A percentile compares a stretch with the other conserved stretches of the same genome.
Evolutionary conservation across 1,140 invertebrate species (phyloP).

Genomic region (Armadillidium nasatum): DNA sequence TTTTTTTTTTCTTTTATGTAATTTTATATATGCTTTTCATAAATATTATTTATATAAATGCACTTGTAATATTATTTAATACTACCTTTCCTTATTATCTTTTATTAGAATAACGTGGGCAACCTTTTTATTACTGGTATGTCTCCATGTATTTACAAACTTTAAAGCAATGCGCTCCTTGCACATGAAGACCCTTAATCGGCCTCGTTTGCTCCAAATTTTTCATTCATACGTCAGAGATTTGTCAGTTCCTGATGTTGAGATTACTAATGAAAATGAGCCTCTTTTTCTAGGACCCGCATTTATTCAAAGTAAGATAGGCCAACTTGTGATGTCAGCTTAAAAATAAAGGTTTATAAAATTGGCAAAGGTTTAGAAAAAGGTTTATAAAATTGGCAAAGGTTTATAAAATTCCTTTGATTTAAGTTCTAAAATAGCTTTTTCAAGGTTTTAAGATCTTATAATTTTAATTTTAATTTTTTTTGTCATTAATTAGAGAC

Average conservation of each 20-base stretch:
- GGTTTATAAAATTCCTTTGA: no score
- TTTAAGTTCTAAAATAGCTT: no score
- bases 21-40: no score
- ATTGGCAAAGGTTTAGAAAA: no score
- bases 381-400: no score
- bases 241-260: conserved; percentile 18
- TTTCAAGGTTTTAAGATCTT: no score
- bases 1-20: no score
- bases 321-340: no score
- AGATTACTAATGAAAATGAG: conserved; percentile 30
- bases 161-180: conserved; percentile 73
- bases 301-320: conserved; percentile 20
- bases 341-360: no score
- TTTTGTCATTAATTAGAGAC: no score
- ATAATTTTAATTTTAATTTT: no score
- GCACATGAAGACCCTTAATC: conserved; percentile 73
- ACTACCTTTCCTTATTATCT: no score
- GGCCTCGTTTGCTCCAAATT: conserved; percentile 64
- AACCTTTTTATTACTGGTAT: conserved; percentile 33
- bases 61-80: background rate
- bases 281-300: conserved; percentile 38
- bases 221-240: conserved; percentile 54
- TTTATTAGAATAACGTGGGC: conserved; percentile 34
- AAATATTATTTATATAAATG: background rate
- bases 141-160: conserved; percentile 77